Evolutionary conservation across 2,888 invertebrate genomes (phyloP).

Genomic region (Eulithis prunata): DNA sequence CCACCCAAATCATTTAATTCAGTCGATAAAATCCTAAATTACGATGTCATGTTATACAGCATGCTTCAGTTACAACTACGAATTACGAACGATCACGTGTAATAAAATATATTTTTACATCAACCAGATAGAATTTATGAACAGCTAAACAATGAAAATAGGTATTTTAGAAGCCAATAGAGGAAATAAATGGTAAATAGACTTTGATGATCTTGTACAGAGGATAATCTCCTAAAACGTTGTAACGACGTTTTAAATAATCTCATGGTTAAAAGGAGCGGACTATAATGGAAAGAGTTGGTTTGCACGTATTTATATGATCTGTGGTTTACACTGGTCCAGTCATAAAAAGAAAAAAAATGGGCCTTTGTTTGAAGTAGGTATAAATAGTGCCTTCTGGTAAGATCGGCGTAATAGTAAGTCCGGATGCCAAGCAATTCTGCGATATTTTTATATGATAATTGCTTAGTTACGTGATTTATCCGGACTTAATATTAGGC

Average conservation of each 20-base stretch:
- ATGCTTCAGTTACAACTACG: conserved; percentile 27
- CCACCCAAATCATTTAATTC: conserved; percentile 61
- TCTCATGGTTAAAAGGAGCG: conserved; percentile 24
- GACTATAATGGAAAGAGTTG: conserved; percentile 19
- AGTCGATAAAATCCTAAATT: conserved; percentile 72
- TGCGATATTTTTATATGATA: too few relatives aligned
- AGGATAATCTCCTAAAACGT: conserved; percentile 46
- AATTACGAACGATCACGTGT: conserved; percentile 46
- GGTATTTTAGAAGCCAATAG: conserved; percentile 59
- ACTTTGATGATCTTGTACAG: conserved; percentile 53
- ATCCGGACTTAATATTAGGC: too few relatives aligned
- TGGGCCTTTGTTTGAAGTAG: too few relatives aligned
- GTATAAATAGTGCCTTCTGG: too few relatives aligned
- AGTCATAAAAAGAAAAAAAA: background rate
- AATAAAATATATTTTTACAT: conserved; percentile 76
- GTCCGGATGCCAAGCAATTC: too few relatives aligned
- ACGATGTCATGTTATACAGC: conserved; percentile 42
- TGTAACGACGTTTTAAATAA: conserved; percentile 36
- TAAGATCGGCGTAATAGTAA: too few relatives aligned
- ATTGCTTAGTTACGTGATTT: too few relatives aligned
- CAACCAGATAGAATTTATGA: conserved; percentile 81
- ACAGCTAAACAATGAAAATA: conserved; percentile 69
- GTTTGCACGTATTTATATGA: too few relatives aligned
- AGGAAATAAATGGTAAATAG: conserved; percentile 55
- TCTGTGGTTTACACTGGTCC: conserved; percentile 22